phyloP scores from a whole-genome alignment of 2,113 vertebrate genomes.

The Sylvietta virens region DNA sequence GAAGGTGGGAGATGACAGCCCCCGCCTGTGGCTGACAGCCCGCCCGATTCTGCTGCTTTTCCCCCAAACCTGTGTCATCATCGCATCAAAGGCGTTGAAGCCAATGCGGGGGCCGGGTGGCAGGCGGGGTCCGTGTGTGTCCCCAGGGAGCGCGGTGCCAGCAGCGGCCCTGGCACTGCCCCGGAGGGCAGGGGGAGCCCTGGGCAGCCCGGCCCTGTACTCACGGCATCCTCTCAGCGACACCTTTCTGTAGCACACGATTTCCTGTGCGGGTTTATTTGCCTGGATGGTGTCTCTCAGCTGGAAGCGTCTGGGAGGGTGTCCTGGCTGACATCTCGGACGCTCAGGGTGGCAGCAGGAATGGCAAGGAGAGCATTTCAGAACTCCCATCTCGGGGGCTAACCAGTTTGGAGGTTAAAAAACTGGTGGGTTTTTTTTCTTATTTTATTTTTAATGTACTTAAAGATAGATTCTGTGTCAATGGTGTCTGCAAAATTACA shows the following conservation, averaged over 20 bases:
- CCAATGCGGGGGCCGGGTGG: rapidly evolving
- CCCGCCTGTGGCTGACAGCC: neutral
- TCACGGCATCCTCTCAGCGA: neutral
- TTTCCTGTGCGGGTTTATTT: neutral
- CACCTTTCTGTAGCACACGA: rapidly evolving
- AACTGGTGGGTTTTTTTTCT: rapidly evolving
- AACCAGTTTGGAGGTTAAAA: neutral
- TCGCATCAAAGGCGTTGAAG: neutral
- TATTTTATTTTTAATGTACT: neutral
- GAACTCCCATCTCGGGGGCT: neutral
- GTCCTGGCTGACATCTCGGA: neutral
- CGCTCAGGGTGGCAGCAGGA: rapidly evolving
- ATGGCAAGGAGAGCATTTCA: neutral
- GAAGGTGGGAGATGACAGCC: neutral
- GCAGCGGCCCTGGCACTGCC: neutral
- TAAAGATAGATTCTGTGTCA: rapidly evolving
- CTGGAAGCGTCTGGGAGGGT: neutral
- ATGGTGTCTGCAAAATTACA: neutral
- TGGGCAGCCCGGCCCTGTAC: neutral
- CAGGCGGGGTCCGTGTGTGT: rapidly evolving
- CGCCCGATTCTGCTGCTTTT: neutral
- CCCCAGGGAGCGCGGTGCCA: rapidly evolving
- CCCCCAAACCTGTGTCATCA: too few species aligned
- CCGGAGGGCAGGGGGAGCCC: rapidly evolving
- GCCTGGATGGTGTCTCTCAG: neutral